Evolutionary conservation across 2,113 vertebrate genomes (phyloP).

Genomic region (Carassius auratus): DNA sequence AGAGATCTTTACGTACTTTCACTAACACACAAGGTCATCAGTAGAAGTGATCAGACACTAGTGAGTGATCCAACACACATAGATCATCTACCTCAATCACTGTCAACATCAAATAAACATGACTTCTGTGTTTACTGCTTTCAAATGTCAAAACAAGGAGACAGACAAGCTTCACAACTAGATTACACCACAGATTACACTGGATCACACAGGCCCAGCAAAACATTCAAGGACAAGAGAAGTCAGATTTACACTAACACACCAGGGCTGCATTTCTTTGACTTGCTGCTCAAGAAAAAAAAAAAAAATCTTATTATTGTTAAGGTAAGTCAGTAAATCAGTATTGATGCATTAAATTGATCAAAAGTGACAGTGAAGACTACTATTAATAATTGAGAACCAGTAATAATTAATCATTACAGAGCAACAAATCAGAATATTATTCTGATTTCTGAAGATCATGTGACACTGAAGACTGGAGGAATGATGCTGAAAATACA

Average conservation of each 20-base stretch:
- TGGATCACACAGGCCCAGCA: not conserved
- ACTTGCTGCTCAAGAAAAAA: no score
- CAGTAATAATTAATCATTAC: no score
- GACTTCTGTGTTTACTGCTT: conserved; percentile 44
- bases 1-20: not conserved
- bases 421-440: no score
- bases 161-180: conserved; percentile 22
- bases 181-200: conserved; percentile 21
- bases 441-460: no score
- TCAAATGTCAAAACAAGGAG: not conserved
- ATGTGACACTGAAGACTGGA: no score
- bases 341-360: no score
- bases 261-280: no score
- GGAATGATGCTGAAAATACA: no score
- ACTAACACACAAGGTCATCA: conserved; percentile 25
- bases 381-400: no score
- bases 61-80: not conserved
- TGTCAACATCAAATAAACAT: conserved; percentile 49
- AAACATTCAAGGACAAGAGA: not conserved
- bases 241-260: not conserved
- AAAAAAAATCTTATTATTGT: no score
- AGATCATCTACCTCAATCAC: conserved; percentile 31
- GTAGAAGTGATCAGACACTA: conserved; percentile 39
- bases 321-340: no score
- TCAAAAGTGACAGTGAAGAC: no score